Evolutionary conservation across 92 coral and sea anemone species (phyloP).

Genomic region (Siderastrea radians): DNA sequence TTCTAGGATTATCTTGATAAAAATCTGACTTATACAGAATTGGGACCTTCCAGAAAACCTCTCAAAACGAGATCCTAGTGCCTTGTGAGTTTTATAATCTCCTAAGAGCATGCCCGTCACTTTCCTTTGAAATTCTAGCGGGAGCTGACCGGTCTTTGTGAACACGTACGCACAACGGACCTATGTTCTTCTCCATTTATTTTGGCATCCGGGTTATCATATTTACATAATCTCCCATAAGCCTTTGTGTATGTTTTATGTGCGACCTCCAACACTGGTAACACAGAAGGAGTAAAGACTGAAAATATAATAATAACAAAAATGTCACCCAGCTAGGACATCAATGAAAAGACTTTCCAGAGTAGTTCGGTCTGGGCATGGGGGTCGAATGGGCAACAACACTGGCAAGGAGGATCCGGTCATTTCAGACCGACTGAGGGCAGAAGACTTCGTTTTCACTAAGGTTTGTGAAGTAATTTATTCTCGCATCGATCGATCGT

Average conservation of each 20-base stretch:
- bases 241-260: slow-evolving; percentile 17
- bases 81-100: too few species aligned
- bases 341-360: slow-evolving; percentile 80
- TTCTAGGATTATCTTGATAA: too few species aligned
- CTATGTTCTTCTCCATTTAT: neutral
- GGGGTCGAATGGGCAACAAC: slow-evolving; percentile 43
- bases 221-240: slow-evolving; percentile 41
- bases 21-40: too few species aligned
- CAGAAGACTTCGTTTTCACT: slow-evolving; percentile 87
- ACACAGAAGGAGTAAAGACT: neutral
- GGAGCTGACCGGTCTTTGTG: neutral
- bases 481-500: neutral
- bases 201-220: slow-evolving; percentile 42
- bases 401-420: slow-evolving; percentile 73
- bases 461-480: slow-evolving; percentile 66
- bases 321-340: slow-evolving; percentile 7
- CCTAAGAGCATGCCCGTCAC: neutral
- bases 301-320: slow-evolving; percentile 2
- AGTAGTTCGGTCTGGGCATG: slow-evolving; percentile 60
- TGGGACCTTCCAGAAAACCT: too few species aligned
- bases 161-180: neutral
- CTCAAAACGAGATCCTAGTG: too few species aligned
- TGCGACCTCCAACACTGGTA: neutral
- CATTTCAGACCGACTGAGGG: slow-evolving; percentile 81
- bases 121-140: neutral